Evolutionary conservation across 2,888 invertebrate species (phyloP), one percentile per base, ranked within the genome.

Genomic region (Oithona nana): DNA sequence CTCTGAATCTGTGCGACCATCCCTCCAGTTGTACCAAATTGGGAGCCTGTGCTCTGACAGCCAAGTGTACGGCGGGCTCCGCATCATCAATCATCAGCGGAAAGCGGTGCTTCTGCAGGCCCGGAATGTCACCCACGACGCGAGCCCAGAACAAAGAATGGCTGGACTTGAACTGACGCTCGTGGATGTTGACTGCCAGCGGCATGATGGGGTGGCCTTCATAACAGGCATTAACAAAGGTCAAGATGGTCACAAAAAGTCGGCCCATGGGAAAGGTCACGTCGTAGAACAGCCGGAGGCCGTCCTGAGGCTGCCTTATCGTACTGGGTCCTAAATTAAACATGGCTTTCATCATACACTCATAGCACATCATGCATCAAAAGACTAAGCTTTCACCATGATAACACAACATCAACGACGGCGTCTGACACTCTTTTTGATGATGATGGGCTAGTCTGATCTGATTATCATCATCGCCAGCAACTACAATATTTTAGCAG

Each of bases 1-100:
- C 62, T 1, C 56, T 22, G 24, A 62, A 62, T 26, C 62, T 56
- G 49, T 62, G 62, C n/a, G 55, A 26, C 62, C 62, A 62, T 11
- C 56, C 62, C 29, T 62, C 62, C 24, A 62, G 31, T 26, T 62
- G 62, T n/a, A 62, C 56, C 29, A 62, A 39, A 31, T 62, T 62
- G 22, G 62, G 62, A 20, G 62, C 62, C 52, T 62, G 62, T 13
- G 54, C 31, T 56, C 55, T 20, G 1, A 62, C 62, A 16, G 62
- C 62, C 31, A 62, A 28, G 24, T 62, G 62, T 6, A 62, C 62
- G 3, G 62, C 52, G 1, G 62, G 62, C 31, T 62, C 62, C 13
- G 62, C 52, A 24, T 62, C 62, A 26, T 62, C 55, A 16, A 62
- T 62, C 4, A 62, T 22, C 20, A 62, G 8, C 3, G 62, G 62